phyloP scores from a whole-genome alignment of 1,140 invertebrate species.

The Araneus ventricosus region DNA sequence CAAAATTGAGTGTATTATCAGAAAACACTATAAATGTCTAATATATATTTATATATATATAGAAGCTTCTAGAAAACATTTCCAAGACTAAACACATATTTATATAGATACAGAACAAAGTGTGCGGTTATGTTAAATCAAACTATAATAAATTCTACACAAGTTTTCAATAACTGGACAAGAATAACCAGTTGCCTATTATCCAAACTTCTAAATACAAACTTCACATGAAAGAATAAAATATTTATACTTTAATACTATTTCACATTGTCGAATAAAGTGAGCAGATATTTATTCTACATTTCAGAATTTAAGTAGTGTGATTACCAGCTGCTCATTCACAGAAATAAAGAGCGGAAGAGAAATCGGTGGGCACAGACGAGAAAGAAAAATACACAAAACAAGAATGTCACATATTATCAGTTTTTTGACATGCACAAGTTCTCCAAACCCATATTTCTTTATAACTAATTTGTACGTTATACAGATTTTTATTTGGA shows the following conservation, averaged over 20 bases:
- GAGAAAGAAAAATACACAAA: conserved; percentile 47
- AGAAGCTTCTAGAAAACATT: conserved; percentile 68
- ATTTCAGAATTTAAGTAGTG: conserved; percentile 59
- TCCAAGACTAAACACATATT: conserved; percentile 72
- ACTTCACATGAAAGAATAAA: conserved; percentile 75
- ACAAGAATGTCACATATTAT: conserved; percentile 37
- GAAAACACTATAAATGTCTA: conserved; percentile 71
- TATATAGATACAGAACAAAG: conserved; percentile 70
- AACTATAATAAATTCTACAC: conserved; percentile 74
- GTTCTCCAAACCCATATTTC: background rate
- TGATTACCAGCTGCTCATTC: conserved; percentile 62
- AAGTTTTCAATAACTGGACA: conserved; percentile 52
- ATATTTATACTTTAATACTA: conserved; percentile 76
- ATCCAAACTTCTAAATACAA: conserved; percentile 65
- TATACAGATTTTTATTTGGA: conserved; percentile 56
- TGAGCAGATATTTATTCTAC: conserved; percentile 69
- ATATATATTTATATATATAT: conserved; percentile 72
- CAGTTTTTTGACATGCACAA: conserved; percentile 47
- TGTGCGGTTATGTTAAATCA: conserved; percentile 72
- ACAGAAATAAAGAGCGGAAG: conserved; percentile 56
- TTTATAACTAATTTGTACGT: conserved; percentile 68
- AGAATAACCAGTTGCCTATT: conserved; percentile 51
- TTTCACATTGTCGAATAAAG: conserved; percentile 55
- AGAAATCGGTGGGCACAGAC: conserved; percentile 71
- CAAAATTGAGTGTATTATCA: conserved; percentile 66